Evolutionary conservation across 1,140 invertebrate species (phyloP), one percentile per base, ranked within the genome.

Genomic region (Drosophila nannoptera): DNA sequence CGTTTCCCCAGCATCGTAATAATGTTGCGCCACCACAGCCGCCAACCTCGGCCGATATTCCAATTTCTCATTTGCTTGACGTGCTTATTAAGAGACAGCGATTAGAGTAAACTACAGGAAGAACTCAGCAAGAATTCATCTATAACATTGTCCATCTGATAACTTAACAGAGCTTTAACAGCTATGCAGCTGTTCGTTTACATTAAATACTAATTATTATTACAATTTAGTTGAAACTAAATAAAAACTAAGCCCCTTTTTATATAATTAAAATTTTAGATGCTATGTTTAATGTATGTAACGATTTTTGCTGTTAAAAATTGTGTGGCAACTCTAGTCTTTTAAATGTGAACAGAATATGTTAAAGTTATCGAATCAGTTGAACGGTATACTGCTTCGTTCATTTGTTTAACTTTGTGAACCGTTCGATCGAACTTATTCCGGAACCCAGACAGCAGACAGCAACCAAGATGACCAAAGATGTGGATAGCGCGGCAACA

Each of bases 1-100:
- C 96, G 75, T 99, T 98, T 89, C 97, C 97, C 0, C 97, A 99
- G 89, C 97, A 98, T 89, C 93, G 97, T 75, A 97, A 98, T 29
- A 70, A 73, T 29, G 32, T 64, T 29, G 33, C 96, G 77, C 89
- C 91, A 72, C 70, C 88, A 33, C 90, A 91, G 59, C 89, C 93
- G n/a, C 93, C 94, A 92, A 88, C 94, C 93, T 29, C 61, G 11
- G 49, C 71, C 4, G 78, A 88, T 89, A 90, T 95, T 55, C 94
- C 94, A 32, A 95, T 95, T 78, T 95, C 94, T 3, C 94, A 95
- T 90, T 91, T 96, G 80, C 90, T 95, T 5, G 78, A 83, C 71
- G 80, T 83, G 38, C 80, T 80, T 7, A 80, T 83, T 6, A 83
- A 83, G 64, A 69, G 80, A 6, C 69, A 83, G 32, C 80, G 80